Percentiles rank a stretch among this genome's conserved stretches.
These are phyloP conservation scores for Xylocopa sonorina DNA, from an alignment of 1,140 invertebrate genomes.

Conservation along the genomic window DNA sequence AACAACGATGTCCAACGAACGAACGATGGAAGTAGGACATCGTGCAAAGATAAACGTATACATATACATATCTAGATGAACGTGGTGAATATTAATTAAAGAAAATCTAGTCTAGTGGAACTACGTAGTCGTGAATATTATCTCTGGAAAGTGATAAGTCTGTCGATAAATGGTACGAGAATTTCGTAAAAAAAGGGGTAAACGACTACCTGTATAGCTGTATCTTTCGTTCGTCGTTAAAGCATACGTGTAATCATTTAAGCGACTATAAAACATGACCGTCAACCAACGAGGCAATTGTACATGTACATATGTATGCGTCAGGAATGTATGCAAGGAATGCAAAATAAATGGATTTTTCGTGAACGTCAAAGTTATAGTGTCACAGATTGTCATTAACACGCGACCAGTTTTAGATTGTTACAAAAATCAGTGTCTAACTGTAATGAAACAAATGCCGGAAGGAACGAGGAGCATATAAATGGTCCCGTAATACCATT, in stretches of 20 bases:
- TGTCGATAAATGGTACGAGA: no score
- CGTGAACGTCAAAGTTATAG: neutral
- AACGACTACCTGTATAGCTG: neutral
- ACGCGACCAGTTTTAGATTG: no score
- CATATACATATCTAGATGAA: no score
- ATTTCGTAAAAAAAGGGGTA: no score
- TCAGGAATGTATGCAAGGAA: no score
- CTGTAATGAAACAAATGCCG: neutral
- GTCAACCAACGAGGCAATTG: constrained; percentile 3
- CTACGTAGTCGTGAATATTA: constrained; percentile 19
- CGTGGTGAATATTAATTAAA: constrained; percentile 20
- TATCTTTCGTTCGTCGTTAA: neutral
- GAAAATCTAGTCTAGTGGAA: constrained; percentile 21
- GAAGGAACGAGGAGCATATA: neutral
- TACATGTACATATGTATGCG: constrained; percentile 31
- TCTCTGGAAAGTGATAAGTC: neutral
- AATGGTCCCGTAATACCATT: neutral
- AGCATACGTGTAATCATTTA: no score
- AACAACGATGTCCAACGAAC: neutral
- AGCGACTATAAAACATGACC: no score
- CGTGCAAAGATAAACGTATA: constrained; percentile 12
- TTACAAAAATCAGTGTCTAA: no score
- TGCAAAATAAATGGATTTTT: no score
- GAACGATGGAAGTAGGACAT: neutral
- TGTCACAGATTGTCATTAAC: no score